Evolutionary conservation across 2,888 invertebrate species (phyloP).

Genomic region (Hypselothyrea guttata): DNA sequence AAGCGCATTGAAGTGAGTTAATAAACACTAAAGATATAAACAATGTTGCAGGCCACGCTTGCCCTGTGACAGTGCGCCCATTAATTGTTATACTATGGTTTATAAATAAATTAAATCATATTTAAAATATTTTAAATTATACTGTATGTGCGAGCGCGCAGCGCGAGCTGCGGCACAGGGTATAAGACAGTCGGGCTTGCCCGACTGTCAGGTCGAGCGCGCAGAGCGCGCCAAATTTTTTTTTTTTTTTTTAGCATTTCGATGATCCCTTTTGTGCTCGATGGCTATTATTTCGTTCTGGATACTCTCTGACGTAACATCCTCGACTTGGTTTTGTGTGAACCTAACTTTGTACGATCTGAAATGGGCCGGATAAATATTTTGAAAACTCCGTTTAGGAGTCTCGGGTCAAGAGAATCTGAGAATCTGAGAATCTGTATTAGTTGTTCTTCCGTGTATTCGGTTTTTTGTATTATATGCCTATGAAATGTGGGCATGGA

Average conservation of each 20-base stretch:
- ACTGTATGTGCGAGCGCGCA: no score
- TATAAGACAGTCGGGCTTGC: no score
- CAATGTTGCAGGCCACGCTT: no score
- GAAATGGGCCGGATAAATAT: conserved; percentile 6
- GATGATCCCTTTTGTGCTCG: conserved; percentile 17
- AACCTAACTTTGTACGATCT: conserved; percentile 19
- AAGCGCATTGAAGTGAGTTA: no score
- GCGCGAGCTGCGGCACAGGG: no score
- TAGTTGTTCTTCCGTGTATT: conserved; percentile 7
- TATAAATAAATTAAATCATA: no score
- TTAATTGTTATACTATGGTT: no score
- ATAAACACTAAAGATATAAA: no score
- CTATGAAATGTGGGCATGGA: conserved; percentile 26
- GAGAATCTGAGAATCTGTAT: conserved; percentile 3
- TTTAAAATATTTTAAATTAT: no score
- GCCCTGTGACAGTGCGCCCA: no score
- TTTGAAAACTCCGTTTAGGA: conserved; percentile 17
- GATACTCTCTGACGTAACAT: not conserved
- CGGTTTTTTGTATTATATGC: conserved; percentile 20
- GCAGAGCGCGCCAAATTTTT: not conserved
- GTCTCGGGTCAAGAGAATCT: conserved; percentile 17
- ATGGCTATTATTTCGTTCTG: conserved; percentile 9
- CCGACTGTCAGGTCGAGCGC: not conserved
- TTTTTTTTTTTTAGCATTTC: conserved; percentile 33
- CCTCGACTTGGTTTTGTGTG: conserved; percentile 15